phyloP scores from a whole-genome alignment of 1,140 invertebrate species.

The Zeugodacus cucurbitae region DNA sequence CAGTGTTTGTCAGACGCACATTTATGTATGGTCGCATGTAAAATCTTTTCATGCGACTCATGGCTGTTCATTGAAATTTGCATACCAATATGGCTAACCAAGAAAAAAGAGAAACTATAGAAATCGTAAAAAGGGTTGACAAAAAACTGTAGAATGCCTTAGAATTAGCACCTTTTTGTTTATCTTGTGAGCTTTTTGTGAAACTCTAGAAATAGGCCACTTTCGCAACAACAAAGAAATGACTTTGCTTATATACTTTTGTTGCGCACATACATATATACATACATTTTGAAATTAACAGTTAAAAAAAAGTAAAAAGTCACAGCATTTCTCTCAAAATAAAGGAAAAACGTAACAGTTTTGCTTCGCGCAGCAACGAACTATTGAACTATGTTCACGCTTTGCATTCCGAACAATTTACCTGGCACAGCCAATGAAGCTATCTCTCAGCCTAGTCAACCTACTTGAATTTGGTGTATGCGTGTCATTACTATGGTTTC shows the following conservation, averaged over 20 bases:
- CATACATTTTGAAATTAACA: background rate
- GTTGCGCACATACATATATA: background rate
- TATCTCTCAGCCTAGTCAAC: background rate
- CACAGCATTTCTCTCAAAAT: background rate
- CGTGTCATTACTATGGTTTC: background rate
- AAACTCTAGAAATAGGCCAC: background rate
- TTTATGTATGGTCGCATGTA: background rate
- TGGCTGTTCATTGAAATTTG: background rate
- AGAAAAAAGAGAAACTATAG: background rate
- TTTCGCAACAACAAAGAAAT: background rate
- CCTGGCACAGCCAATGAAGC: background rate
- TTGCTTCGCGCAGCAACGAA: background rate
- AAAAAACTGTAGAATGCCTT: background rate
- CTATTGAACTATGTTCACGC: slow-evolving; percentile 16
- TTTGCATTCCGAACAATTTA: slow-evolving; percentile 16
- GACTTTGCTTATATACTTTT: background rate
- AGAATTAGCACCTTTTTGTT: background rate
- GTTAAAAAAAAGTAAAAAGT: background rate
- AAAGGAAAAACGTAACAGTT: background rate
- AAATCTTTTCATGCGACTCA: background rate
- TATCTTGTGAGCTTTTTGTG: background rate
- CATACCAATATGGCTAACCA: background rate
- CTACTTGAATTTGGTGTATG: background rate
- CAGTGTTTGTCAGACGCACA: background rate
- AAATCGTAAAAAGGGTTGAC: background rate